Evolutionary conservation across 2,113 vertebrate species (phyloP).

Genomic region (Dromiciops gliroides): DNA sequence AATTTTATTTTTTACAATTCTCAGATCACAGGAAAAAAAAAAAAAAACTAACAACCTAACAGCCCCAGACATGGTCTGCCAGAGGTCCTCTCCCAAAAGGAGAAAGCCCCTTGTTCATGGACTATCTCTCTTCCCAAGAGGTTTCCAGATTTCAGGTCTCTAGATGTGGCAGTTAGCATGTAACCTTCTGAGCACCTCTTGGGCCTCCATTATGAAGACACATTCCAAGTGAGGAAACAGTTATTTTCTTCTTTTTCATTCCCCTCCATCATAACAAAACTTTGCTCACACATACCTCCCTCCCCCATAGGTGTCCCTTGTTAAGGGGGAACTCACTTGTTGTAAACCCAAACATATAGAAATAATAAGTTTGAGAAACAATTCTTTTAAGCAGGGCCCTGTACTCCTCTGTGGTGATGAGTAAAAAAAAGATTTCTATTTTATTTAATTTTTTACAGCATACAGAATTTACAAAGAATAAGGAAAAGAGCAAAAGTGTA

Average conservation of each 20-base stretch:
- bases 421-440: background rate
- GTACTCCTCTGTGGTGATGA: background rate
- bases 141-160: background rate
- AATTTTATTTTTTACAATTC: constrained; percentile 77
- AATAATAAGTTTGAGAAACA: background rate
- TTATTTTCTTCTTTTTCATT: background rate
- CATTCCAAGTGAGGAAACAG: background rate
- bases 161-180: background rate
- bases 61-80: constrained; percentile 42
- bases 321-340: background rate
- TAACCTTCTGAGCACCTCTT: background rate
- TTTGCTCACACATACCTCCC: background rate
- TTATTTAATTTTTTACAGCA: background rate
- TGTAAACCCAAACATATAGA: background rate
- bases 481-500: background rate
- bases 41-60: constrained; percentile 45
- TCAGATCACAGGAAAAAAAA: constrained; percentile 81
- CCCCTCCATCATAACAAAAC: background rate
- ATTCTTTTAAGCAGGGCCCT: background rate
- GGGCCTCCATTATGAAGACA: background rate
- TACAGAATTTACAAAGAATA: background rate
- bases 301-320: background rate
- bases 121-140: constrained; percentile 60
- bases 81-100: constrained; percentile 76
- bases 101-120: constrained; percentile 81